phyloP scores from a whole-genome alignment of 2,888 invertebrate species.

The Drepana falcataria region DNA sequence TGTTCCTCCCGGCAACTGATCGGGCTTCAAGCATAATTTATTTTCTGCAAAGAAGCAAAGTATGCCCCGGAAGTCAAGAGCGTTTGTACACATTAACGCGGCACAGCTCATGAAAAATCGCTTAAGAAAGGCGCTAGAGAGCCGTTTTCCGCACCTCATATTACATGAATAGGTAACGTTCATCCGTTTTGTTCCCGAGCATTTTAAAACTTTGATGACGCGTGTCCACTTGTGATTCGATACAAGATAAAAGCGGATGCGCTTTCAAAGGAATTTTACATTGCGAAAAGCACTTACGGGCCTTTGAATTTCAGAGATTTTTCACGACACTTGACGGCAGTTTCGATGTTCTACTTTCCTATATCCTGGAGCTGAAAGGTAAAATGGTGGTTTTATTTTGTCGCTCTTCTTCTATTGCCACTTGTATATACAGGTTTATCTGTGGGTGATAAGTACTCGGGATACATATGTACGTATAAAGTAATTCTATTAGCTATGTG shows the following conservation, averaged over 20 bases:
- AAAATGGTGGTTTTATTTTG: neutral
- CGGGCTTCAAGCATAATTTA: constrained; percentile 66
- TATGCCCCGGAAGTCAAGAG: constrained; percentile 62
- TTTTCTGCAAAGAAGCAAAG: constrained; percentile 70
- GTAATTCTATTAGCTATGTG: no score
- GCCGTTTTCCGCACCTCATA: constrained; percentile 43
- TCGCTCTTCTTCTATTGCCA: neutral
- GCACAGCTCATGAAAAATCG: constrained; percentile 75
- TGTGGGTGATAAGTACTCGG: neutral
- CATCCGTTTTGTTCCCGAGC: neutral
- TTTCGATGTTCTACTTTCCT: neutral
- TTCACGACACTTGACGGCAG: neutral
- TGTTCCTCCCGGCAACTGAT: constrained; percentile 34
- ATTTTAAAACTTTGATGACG: neutral
- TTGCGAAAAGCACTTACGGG: neutral
- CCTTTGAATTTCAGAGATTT: constrained; percentile 1
- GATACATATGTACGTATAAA: no score
- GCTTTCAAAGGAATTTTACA: constrained; percentile 3
- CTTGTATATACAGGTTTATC: neutral
- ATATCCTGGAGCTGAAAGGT: neutral
- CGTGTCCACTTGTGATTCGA: constrained; percentile 1
- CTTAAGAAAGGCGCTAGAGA: constrained; percentile 61
- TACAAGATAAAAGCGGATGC: constrained; percentile 2
- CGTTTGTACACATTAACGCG: constrained; percentile 75
- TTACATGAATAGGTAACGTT: constrained; percentile 20